phyloP scores from a whole-genome alignment of 1,140 invertebrate species.

The Drosophila insularis region DNA sequence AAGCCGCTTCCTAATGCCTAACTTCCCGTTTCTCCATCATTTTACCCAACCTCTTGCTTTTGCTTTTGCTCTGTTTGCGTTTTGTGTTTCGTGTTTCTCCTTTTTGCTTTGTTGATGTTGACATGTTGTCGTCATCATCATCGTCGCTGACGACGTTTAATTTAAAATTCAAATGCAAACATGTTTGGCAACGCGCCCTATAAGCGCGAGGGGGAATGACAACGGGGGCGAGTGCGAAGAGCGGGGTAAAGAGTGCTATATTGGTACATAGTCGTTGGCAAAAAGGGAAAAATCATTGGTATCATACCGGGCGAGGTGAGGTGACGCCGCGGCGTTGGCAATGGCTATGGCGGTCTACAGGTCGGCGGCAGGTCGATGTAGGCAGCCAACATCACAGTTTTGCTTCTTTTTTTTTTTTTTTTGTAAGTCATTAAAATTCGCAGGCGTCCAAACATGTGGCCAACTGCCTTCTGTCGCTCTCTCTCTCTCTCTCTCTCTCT shows the following conservation, averaged over 20 bases:
- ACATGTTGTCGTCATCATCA: constrained; percentile 54
- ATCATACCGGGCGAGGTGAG: not conserved
- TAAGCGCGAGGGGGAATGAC: constrained; percentile 5
- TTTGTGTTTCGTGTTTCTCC: constrained; percentile 14
- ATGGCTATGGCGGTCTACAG: not conserved
- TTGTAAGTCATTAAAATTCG: constrained; percentile 71
- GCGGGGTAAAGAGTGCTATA: not conserved
- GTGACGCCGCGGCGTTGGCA: not conserved
- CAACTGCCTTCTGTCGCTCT: constrained; percentile 30
- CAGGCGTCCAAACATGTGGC: constrained; percentile 62
- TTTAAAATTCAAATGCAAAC: constrained; percentile 78
- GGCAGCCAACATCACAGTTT: constrained; percentile 9
- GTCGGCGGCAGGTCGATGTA: constrained; percentile 19
- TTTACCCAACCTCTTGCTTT: constrained; percentile 8
- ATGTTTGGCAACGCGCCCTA: constrained; percentile 54
- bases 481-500: not conserved
- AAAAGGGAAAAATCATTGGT: constrained; percentile 1
- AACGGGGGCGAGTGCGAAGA: not conserved
- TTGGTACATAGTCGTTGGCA: constrained; percentile 4
- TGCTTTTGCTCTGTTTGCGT: constrained; percentile 2
- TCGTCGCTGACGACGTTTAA: constrained; percentile 58
- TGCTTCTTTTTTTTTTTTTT: constrained; percentile 13
- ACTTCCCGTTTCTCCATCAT: not conserved
- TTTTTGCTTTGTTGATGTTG: constrained; percentile 48
- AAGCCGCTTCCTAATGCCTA: constrained; percentile 19